Percentiles rank a stretch among this genome's conserved stretches.
These are phyloP conservation scores for Elgonia sp. DNA, from an alignment of 2,888 invertebrate genomes.

Conservation along the genomic window DNA sequence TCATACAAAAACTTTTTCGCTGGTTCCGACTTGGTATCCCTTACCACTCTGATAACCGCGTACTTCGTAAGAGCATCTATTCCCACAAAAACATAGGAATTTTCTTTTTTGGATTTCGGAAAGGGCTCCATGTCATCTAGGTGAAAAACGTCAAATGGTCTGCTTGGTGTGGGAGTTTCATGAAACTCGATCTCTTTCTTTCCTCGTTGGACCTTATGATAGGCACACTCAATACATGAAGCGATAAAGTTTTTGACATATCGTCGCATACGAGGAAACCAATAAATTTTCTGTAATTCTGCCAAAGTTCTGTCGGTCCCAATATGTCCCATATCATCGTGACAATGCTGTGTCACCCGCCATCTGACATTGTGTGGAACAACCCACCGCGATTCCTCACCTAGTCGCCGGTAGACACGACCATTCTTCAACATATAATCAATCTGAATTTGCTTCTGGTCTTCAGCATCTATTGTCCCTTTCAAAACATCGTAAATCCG, in stretches of 20 bases:
- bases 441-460: not conserved
- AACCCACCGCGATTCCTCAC: conserved; percentile 8
- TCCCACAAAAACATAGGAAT: not conserved
- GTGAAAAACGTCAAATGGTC: conserved; percentile 18
- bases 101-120: not conserved
- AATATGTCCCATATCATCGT: conserved; percentile 29
- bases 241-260: conserved; percentile 22
- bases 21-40: not conserved
- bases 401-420: not conserved
- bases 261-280: conserved; percentile 16
- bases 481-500: not conserved
- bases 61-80: conserved; percentile 26
- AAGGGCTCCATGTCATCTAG: conserved; percentile 4
- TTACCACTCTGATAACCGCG: not conserved
- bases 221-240: not conserved
- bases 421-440: conserved; percentile 19
- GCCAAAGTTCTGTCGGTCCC: conserved; percentile 3
- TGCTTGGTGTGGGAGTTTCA: not conserved
- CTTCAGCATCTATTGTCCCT: not conserved
- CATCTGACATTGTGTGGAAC: conserved; percentile 29
- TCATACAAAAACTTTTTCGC: no score
- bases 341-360: conserved; percentile 16
- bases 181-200: conserved; percentile 19
- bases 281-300: conserved; percentile 14
- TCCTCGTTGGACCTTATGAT: conserved; percentile 3